phyloP scores from a whole-genome alignment of 1,140 invertebrate genomes.

The Eriosoma lanigerum region DNA sequence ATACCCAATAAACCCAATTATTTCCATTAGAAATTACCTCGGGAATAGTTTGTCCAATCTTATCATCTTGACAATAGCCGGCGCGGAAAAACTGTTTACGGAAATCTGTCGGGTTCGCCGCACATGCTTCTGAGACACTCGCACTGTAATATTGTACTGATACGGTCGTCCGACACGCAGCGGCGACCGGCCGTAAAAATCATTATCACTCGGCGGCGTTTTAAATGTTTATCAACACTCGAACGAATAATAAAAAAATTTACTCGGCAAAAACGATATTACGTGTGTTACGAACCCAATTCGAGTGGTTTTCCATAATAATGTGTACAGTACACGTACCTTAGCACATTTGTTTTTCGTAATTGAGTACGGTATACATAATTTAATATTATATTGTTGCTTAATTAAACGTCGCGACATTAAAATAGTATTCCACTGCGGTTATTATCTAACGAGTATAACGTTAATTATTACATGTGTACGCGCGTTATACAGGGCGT shows the following conservation, averaged over 20 bases:
- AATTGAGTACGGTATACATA: no score
- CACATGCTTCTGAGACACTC: neutral
- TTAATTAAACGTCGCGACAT: neutral
- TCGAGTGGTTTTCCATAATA: no score
- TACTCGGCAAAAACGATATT: no score
- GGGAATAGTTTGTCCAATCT: slow-evolving; percentile 25
- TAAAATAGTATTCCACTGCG: neutral
- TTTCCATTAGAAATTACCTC: slow-evolving; percentile 18
- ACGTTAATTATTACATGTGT: no score
- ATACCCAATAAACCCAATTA: no score
- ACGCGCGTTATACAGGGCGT: no score
- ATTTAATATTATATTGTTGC: no score
- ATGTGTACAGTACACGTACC: no score
- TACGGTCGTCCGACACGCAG: neutral
- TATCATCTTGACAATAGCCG: neutral
- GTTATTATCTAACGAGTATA: no score
- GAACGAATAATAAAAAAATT: no score
- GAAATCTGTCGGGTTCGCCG: neutral
- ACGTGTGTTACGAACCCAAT: no score
- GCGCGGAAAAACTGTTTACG: neutral
- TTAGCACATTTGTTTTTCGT: no score
- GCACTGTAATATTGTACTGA: neutral
- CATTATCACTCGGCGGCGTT: neutral
- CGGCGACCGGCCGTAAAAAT: neutral
- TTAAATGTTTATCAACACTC: neutral